These are phyloP conservation scores for Syrista parreyssii DNA, from an alignment of 2,888 invertebrate species.

Conservation along the genomic window DNA sequence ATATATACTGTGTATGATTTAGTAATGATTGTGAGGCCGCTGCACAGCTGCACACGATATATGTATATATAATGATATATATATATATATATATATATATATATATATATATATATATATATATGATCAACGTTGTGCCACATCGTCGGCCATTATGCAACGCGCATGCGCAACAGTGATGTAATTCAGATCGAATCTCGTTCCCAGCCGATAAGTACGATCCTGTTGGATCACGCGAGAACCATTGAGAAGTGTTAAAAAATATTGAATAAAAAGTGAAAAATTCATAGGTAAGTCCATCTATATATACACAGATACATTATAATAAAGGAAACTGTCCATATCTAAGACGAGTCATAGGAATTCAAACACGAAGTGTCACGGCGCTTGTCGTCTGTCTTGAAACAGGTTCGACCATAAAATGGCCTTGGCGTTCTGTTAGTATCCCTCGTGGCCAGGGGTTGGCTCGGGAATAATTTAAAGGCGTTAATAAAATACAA, in stretches of 20 bases:
- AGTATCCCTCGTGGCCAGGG: background rate
- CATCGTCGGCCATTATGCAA: constrained; percentile 46
- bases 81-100: background rate
- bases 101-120: background rate
- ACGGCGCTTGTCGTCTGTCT: background rate
- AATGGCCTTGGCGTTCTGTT: background rate
- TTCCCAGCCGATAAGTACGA: constrained; percentile 32
- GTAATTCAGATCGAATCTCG: constrained; percentile 51
- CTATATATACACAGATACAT: background rate
- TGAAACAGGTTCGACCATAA: background rate
- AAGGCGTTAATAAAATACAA: constrained; percentile 1
- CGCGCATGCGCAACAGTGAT: constrained; percentile 39
- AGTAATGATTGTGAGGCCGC: constrained; percentile 8
- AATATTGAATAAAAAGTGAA: background rate
- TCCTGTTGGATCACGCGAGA: background rate
- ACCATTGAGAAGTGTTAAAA: background rate
- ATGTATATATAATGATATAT: background rate
- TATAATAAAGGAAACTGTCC: background rate
- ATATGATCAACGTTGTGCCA: constrained; percentile 25
- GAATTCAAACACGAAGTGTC: background rate
- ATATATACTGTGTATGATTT: constrained; percentile 32
- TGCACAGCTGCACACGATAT: constrained; percentile 25
- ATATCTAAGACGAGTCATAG: background rate
- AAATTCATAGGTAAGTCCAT: background rate
- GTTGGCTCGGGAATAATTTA: background rate